phyloP scores from a whole-genome alignment of 2,888 invertebrate species.

The Holacanthella duospinosa region DNA sequence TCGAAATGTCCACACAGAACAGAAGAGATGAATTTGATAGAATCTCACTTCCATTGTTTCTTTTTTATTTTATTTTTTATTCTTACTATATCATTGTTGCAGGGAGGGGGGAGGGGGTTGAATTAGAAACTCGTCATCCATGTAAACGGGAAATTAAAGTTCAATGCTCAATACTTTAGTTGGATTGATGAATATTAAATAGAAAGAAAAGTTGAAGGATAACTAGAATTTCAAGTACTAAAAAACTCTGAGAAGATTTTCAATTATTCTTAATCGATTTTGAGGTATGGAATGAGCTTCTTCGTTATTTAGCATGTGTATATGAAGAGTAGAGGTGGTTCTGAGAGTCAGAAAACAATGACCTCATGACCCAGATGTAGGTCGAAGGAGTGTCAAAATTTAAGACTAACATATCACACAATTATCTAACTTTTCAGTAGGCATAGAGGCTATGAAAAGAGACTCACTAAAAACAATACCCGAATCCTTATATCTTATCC shows the following conservation, averaged over 20 bases:
- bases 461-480: no score
- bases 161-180: not conserved
- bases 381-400: not conserved
- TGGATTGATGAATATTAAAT: not conserved
- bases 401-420: constrained; percentile 39
- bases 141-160: not conserved
- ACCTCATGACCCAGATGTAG: constrained; percentile 1
- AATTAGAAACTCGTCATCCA: no score
- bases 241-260: not conserved
- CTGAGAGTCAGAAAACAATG: constrained; percentile 1
- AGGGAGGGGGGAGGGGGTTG: not conserved
- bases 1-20: no score
- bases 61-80: not conserved
- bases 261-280: not conserved
- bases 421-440: no score
- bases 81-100: not conserved
- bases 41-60: not conserved
- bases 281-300: not conserved
- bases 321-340: not conserved
- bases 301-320: no score
- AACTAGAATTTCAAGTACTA: not conserved
- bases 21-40: no score
- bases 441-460: no score
- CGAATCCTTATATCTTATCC: no score
- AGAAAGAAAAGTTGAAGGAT: not conserved